Evolutionary conservation across 2,797 vertebrate genomes (phyloP).

Genomic region (Botia kubotai): DNA sequence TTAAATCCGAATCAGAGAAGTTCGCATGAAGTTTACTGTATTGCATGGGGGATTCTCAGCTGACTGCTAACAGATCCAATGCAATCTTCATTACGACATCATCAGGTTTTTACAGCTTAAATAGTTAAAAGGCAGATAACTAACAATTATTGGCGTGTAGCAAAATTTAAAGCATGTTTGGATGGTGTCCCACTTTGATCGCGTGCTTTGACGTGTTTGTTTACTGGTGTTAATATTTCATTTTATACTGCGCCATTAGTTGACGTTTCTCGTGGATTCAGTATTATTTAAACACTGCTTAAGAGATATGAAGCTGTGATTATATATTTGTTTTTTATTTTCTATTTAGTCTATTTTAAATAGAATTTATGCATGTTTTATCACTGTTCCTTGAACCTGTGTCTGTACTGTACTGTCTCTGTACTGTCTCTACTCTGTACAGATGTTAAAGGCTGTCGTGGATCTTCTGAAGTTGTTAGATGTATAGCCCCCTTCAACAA

Average conservation of each 20-base stretch:
- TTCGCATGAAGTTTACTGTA: background rate
- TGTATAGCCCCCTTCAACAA: too few species aligned
- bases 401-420: background rate
- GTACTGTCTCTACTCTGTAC: too few species aligned
- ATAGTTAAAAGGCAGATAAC: background rate
- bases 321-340: too few species aligned
- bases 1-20: background rate
- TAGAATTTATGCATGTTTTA: background rate
- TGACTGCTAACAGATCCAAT: conserved; percentile 10
- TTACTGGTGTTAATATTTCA: background rate
- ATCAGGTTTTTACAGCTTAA: background rate
- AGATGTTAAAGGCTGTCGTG: too few species aligned
- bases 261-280: background rate
- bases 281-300: background rate
- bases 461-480: too few species aligned
- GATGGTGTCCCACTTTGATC: background rate
- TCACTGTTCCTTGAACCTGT: background rate
- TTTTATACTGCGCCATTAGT: conserved; percentile 21
- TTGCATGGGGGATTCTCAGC: background rate
- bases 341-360: background rate
- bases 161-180: background rate
- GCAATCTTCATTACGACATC: background rate
- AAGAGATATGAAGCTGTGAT: too few species aligned
- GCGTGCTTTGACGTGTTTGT: background rate
- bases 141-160: background rate